phyloP scores from a whole-genome alignment of 2,113 vertebrate genomes.

The Phycodurus eques region DNA sequence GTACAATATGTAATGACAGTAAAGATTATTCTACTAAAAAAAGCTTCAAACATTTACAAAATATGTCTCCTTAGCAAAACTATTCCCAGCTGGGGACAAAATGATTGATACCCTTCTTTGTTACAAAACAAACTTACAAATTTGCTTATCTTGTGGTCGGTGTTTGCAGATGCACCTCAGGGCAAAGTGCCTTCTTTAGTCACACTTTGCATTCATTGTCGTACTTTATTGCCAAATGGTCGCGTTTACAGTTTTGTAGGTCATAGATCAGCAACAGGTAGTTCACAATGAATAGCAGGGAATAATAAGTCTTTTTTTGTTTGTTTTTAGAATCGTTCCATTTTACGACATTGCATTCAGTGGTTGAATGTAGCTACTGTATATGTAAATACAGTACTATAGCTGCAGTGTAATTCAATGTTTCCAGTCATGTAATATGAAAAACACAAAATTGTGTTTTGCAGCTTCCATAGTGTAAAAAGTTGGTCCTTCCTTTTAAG shows the following conservation, averaged over 20 bases:
- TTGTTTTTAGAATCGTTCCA: neutral
- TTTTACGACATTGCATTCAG: neutral
- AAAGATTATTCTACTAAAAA: neutral
- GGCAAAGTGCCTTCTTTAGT: constrained; percentile 47
- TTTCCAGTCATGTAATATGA: neutral
- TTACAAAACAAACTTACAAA: neutral
- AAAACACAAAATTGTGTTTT: too few species aligned
- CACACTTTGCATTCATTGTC: constrained; percentile 19
- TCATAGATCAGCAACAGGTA: neutral
- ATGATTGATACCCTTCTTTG: neutral
- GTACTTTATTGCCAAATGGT: constrained; percentile 6
- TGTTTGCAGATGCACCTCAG: constrained; percentile 22
- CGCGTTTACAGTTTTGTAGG: neutral
- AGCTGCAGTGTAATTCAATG: neutral
- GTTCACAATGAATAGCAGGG: neutral
- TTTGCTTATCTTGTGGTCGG: neutral
- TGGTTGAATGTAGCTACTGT: too few species aligned
- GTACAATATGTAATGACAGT: neutral
- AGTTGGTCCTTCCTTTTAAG: neutral
- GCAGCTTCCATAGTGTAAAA: neutral
- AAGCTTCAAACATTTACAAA: neutral
- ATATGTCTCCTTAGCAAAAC: neutral
- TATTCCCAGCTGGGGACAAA: neutral
- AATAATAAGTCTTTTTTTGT: neutral
- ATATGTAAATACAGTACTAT: too few species aligned